These are phyloP conservation scores for Palythoa caribaeorum DNA, from an alignment of 92 coral and sea anemone species.

Conservation along the genomic window DNA sequence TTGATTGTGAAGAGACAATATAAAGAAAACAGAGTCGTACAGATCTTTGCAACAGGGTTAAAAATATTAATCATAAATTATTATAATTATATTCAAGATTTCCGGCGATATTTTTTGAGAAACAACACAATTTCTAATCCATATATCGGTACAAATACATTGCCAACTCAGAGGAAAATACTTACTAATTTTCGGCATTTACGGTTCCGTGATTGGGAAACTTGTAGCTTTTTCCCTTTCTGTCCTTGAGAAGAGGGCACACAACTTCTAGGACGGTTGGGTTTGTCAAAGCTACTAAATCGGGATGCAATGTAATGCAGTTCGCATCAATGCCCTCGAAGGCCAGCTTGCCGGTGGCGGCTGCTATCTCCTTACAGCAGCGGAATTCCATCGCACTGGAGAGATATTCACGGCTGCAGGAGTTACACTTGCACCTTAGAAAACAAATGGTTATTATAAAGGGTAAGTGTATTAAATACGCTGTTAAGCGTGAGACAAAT, in stretches of 20 bases:
- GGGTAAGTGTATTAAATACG: not conserved
- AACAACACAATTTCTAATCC: conserved; percentile 18
- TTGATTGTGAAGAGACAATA: conserved; percentile 22
- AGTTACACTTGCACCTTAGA: conserved; percentile 45
- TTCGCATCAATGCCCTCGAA: conserved; percentile 58
- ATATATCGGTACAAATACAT: conserved; percentile 15
- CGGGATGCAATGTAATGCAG: conserved; percentile 56
- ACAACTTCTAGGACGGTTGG: conserved; percentile 57
- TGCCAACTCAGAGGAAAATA: conserved; percentile 18
- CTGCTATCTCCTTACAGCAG: conserved; percentile 62
- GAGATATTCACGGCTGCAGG: conserved; percentile 37
- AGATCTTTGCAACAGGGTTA: conserved; percentile 15
- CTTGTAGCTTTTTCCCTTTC: conserved; percentile 56
- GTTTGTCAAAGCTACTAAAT: conserved; percentile 62
- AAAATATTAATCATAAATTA: conserved; percentile 13
- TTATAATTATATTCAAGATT: not conserved
- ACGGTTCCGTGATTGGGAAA: conserved; percentile 47
- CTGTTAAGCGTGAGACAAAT: conserved; percentile 4
- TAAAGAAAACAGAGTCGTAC: conserved; percentile 4
- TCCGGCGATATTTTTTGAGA: conserved; percentile 21
- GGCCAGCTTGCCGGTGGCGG: conserved; percentile 56
- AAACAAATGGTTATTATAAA: not conserved
- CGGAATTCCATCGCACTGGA: conserved; percentile 59
- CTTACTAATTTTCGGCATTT: conserved; percentile 61
- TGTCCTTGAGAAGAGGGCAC: conserved; percentile 59